phyloP scores from a whole-genome alignment of 2,888 invertebrate species.

The Cordilura impudica region DNA sequence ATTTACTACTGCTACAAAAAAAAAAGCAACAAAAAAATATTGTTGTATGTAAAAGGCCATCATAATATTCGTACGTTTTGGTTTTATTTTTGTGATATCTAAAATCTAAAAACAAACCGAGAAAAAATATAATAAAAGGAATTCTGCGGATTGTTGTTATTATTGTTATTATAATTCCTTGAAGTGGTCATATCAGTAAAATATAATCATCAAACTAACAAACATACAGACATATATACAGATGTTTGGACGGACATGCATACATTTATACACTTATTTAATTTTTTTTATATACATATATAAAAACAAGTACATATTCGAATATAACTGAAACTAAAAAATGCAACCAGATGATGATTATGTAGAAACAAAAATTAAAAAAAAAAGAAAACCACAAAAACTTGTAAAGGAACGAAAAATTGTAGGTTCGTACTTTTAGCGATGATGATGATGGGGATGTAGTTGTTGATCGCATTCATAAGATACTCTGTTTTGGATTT shows the following conservation, averaged over 20 bases:
- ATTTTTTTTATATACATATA: slow-evolving; percentile 15
- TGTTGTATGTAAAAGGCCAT: slow-evolving; percentile 36
- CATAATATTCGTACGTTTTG: slow-evolving; percentile 50
- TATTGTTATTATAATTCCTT: slow-evolving; percentile 77
- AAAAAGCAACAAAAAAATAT: not conserved
- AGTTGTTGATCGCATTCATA: slow-evolving; percentile 63
- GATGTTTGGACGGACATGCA: not conserved
- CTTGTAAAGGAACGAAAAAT: slow-evolving; percentile 49
- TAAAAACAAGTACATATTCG: slow-evolving; percentile 10
- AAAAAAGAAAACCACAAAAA: slow-evolving; percentile 11
- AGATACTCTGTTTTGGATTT: slow-evolving; percentile 48
- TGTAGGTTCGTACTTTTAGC: slow-evolving; percentile 48
- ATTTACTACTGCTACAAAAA: not conserved
- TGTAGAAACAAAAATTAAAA: slow-evolving; percentile 49
- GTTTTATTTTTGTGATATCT: slow-evolving; percentile 68
- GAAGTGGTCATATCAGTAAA: slow-evolving; percentile 76
- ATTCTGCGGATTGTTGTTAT: slow-evolving; percentile 77
- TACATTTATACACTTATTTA: slow-evolving; percentile 47
- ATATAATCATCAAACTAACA: slow-evolving; percentile 70
- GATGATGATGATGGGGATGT: slow-evolving; percentile 44
- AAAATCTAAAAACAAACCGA: slow-evolving; percentile 68
- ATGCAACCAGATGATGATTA: slow-evolving; percentile 58
- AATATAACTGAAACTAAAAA: slow-evolving; percentile 51
- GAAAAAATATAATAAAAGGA: slow-evolving; percentile 69
- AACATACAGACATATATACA: slow-evolving; percentile 47